Conservation (phyloP, 2,797 vertebrate genomes). For the Phrynocephalus forsythii region DNA sequence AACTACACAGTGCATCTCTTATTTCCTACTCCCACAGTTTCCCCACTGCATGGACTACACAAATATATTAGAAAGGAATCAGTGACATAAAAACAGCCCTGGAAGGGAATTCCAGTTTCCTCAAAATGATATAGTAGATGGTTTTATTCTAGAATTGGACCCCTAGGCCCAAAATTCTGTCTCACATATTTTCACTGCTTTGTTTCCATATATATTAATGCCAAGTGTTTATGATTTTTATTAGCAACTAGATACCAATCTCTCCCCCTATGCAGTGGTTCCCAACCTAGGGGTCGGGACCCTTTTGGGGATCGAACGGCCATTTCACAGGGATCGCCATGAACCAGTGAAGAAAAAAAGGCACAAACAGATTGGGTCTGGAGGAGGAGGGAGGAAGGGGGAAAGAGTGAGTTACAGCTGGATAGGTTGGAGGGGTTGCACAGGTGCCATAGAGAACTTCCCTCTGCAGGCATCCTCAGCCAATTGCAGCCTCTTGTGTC, state of each 20-base stretch:
- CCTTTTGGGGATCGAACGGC: no score
- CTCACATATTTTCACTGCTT: neutral
- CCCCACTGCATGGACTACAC: neutral
- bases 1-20: neutral
- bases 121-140: neutral
- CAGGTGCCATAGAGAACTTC: no score
- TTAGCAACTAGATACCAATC: neutral
- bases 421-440: no score
- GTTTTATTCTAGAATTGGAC: neutral
- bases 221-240: conserved; percentile 3
- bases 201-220: neutral
- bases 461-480: no score
- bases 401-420: no score
- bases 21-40: neutral
- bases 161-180: neutral
- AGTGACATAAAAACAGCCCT: neutral
- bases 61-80: neutral
- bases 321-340: no score
- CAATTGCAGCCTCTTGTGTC: no score
- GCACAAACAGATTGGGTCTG: no score
- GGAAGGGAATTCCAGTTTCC: conserved; percentile 7
- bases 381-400: no score
- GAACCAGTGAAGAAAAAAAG: no score
- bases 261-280: neutral
- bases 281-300: no score